phyloP scores from a whole-genome alignment of 1,140 invertebrate species.

The Tetragonula clypearis region DNA sequence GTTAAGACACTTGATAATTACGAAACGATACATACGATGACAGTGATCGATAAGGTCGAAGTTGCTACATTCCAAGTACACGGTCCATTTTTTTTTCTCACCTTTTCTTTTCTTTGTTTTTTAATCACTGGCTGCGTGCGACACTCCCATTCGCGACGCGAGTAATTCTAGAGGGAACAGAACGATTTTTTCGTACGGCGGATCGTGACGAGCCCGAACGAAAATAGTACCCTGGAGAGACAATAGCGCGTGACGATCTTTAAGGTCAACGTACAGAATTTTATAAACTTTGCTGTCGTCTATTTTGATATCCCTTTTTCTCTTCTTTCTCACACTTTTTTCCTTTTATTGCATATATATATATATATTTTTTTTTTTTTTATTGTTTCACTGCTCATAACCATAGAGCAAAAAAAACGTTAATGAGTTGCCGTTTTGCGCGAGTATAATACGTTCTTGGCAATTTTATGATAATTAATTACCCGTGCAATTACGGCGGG shows the following conservation, averaged over 20 bases:
- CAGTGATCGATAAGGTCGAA: slow-evolving; percentile 23
- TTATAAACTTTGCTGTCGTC: not conserved
- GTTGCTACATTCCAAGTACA: not conserved
- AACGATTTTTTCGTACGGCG: slow-evolving; percentile 60
- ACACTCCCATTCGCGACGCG: slow-evolving; percentile 23
- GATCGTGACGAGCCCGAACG: slow-evolving; percentile 50
- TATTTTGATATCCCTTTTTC: not conserved
- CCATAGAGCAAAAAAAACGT: not conserved
- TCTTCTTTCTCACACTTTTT: not conserved
- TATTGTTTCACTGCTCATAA: not conserved
- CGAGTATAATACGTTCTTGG: not conserved
- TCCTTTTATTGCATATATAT: no score
- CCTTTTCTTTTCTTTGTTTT: not conserved
- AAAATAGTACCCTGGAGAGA: slow-evolving; percentile 54
- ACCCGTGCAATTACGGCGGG: not conserved
- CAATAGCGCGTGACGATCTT: slow-evolving; percentile 58
- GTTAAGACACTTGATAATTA: not conserved
- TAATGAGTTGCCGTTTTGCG: not conserved
- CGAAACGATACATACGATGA: not conserved
- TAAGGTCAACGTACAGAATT: slow-evolving; percentile 30
- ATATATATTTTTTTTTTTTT: not conserved
- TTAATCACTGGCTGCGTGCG: slow-evolving; percentile 25
- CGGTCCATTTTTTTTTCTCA: not conserved
- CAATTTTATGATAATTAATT: slow-evolving; percentile 20
- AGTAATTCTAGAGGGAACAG: slow-evolving; percentile 49